Evolutionary conservation across 2,797 vertebrate genomes (phyloP), one percentile per base, ranked within the genome.

Genomic region (Neostethus bicornis): DNA sequence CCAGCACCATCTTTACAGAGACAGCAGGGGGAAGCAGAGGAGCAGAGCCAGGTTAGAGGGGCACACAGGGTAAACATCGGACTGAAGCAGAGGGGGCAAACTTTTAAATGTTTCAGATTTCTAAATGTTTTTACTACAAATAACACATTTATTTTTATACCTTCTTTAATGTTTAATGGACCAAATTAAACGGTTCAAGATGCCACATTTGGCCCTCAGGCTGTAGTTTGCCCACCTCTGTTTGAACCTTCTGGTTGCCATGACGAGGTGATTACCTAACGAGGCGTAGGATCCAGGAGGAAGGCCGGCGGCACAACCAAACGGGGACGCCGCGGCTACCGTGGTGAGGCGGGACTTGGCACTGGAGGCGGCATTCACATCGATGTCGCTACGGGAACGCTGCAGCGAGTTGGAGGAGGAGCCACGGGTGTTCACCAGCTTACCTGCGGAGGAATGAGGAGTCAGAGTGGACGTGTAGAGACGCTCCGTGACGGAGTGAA

Each of bases 231-330:
- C n/a, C n/a, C n/a, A n/a, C n/a, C n/a, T n/a, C n/a, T n/a, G n/a
- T n/a, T n/a, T n/a, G n/a, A n/a, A n/a, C n/a, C n/a, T n/a, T n/a
- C n/a, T n/a, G n/a, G n/a, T n/a, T n/a, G n/a, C n/a, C n/a, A n/a
- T 2, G 16, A 20, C 10, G 7, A 16, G 16, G 2, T 8, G 24
- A 42, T 95, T 93, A 99, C 97, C 96, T 93, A 98, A 86, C 25
- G 97, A 99, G 20, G 96, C 96, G 2, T 97, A 98, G 21, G 96
- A 98, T 41, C 97, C 96, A 0, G 96, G 97, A 34, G 96, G 96
- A 37, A 99, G 89, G 44, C 96, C 93, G 0, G 96, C 92, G 0
- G 95, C 95, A 0, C 94, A 93, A 87, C 94, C 94, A 92, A 98
- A 98, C 4, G 95, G 94, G 0, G 93, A 85, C 3, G 93, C 79